Percentiles rank a stretch among this genome's conserved stretches.
These are phyloP conservation scores for Lutraria rhynchaena DNA, from an alignment of 1,140 invertebrate genomes.

Conservation along the genomic window DNA sequence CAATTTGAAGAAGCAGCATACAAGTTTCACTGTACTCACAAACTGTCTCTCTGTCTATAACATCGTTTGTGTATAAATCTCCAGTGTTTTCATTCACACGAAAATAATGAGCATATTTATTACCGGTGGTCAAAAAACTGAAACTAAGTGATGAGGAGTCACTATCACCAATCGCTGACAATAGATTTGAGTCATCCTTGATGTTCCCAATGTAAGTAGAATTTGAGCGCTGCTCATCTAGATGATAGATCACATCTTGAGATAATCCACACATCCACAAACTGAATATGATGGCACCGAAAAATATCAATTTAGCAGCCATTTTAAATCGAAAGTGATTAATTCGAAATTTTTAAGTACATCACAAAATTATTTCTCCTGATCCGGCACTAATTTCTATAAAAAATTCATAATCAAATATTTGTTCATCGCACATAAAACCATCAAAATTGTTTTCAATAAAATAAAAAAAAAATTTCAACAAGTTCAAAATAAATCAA, in stretches of 20 bases:
- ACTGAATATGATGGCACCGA: not conserved
- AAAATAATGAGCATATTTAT: slow-evolving; percentile 64
- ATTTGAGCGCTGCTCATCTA: slow-evolving; percentile 68
- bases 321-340: slow-evolving; percentile 6
- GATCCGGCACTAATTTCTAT: too few species aligned
- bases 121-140: slow-evolving; percentile 67
- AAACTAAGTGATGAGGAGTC: slow-evolving; percentile 70
- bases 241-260: slow-evolving; percentile 64
- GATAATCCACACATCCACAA: not conserved
- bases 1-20: slow-evolving; percentile 67
- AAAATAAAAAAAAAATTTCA: too few species aligned
- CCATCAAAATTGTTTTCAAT: too few species aligned
- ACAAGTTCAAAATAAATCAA: too few species aligned
- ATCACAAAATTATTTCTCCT: too few species aligned
- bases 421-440: too few species aligned
- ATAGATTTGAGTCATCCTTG: slow-evolving; percentile 68
- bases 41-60: slow-evolving; percentile 70
- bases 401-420: too few species aligned
- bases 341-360: too few species aligned
- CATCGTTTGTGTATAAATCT: slow-evolving; percentile 69
- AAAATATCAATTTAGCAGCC: not conserved
- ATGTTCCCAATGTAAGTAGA: slow-evolving; percentile 74
- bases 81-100: slow-evolving; percentile 69
- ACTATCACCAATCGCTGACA: slow-evolving; percentile 63
- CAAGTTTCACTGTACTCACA: slow-evolving; percentile 67